phyloP scores from a whole-genome alignment of 2,888 invertebrate species.

The Tenthredo distinguenda region DNA sequence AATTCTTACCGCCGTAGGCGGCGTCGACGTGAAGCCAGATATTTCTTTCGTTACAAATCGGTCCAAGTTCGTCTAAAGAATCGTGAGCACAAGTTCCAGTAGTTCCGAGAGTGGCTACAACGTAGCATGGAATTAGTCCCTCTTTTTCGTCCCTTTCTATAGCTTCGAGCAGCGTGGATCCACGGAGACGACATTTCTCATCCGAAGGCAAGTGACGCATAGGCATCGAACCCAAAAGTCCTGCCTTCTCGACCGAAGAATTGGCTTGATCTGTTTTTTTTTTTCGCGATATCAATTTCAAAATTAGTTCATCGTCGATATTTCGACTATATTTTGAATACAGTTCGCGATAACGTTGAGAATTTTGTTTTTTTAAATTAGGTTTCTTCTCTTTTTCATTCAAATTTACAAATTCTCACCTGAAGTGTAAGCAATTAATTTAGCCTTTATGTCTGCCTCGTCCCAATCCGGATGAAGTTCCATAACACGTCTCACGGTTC shows the following conservation, averaged over 20 bases:
- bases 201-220: slow-evolving; percentile 87
- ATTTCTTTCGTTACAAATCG: slow-evolving; percentile 86
- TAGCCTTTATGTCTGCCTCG: slow-evolving; percentile 83
- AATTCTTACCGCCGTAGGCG: slow-evolving; percentile 88
- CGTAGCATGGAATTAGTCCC: slow-evolving; percentile 93
- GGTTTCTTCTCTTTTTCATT: background rate
- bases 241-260: slow-evolving; percentile 94
- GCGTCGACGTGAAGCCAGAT: slow-evolving; percentile 98
- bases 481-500: slow-evolving; percentile 81
- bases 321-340: too few species aligned
- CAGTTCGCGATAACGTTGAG: too few species aligned
- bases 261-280: slow-evolving; percentile 86
- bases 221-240: slow-evolving; percentile 88
- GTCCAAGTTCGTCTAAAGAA: slow-evolving; percentile 90
- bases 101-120: slow-evolving; percentile 91
- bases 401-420: slow-evolving; percentile 69
- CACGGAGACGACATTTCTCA: slow-evolving; percentile 84
- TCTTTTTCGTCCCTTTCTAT: slow-evolving; percentile 87
- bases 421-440: slow-evolving; percentile 90
- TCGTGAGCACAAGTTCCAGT: slow-evolving; percentile 95
- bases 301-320: background rate
- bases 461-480: slow-evolving; percentile 81
- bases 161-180: slow-evolving; percentile 84
- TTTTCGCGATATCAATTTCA: background rate
- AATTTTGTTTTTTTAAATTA: background rate